Base-by-base conservation (phyloP, 2,113 vertebrate species). In the Donacobius atricapilla region DNA sequence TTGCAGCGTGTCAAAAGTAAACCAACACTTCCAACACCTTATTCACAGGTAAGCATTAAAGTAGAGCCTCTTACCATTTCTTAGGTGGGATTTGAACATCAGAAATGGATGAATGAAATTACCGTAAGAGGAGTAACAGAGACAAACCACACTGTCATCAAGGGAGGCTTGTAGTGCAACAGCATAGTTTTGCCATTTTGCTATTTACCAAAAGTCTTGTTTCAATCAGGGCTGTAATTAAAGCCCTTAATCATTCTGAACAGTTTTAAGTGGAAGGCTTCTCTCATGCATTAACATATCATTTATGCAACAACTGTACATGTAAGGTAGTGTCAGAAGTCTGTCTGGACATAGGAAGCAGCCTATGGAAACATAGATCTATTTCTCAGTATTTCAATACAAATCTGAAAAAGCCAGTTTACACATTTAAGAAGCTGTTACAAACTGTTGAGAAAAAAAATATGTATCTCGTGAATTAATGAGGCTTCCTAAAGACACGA, bases 381-480 rank as follows among this genome's bases (percentile, higher is more conserved):
- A 92, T 95, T 93, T 96, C 85, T 91, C 48, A 1, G 31, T 61
- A 60, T 87, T 92, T 96, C 78, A 94, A 82, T 89, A 91, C 22
- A 71, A 94, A 94, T 79, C 58, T 82, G 79, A 94, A 97, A 94
- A 97, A 70, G 93, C 65, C 94, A 84, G 96, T 98, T 98, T 97
- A 95, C 96, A 97, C 94, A 78, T 97, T 97, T 95, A 96, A 97
- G 87, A 98, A 97, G 96, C 96, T 97, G 97, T 95, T 97, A 97
- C 92, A 96, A 96, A 96, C 96, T 97, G 97, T 96, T 95, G 92
- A 91, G 93, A 83, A 97, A 96, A 97, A 96, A 96, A 95, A 83
- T 71, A 93, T 63, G 78, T 75, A 97, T 94, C 96, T 93, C 97
- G 76, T 94, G 96, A 96, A 96, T 97, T 97, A 98, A 98, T 97